Base-by-base conservation (phyloP, 2,888 invertebrate genomes). In the Agonum fuliginosum region DNA sequence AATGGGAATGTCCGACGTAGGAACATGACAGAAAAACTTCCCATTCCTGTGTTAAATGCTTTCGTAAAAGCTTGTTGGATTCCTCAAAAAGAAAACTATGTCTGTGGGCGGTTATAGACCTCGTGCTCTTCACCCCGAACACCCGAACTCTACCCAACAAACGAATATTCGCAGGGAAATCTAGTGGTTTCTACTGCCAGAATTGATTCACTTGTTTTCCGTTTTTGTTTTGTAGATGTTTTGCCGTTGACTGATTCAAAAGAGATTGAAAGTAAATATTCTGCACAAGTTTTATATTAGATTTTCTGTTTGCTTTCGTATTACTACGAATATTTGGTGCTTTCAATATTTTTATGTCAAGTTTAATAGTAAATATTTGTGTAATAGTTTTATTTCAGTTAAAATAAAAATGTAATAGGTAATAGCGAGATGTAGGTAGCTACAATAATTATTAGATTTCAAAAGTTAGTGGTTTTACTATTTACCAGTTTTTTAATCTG, bases 201-300 rank as follows among this genome's bases (percentile, higher is more conserved):
- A 58, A 62, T 30, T 62, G 30, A 62, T 62, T 62, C 62, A 34
- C 17, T 20, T 62, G 30, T 62, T 62, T 62, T 30, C 19, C 30
- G 4, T 62, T 62, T 12, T 17, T 62, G 24, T 17, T 19, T 10
- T 48, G 48, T 3, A 5, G 19, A 34, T 62, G 12, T 54, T 10
- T 54, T 10, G 10, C 20, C n/a, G 24, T 19, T 62, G 17, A 62
- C 34, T 37, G 17, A 62, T 62, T 30, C 34, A 30, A 34, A 62
- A 30, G 17, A 62, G 34, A 62, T 62, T 62, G 30, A 62, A 62
- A 62, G 62, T 62, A 62, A 62, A 62, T 62, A 62, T 34, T 34
- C 62, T 62, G 17, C 0, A 58, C 58, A 58, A 12, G 24, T 34
- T 62, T 24, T 54, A 24, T 54, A 54, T 54, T 54, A 54, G 24